Base-by-base conservation (phyloP, 2,113 vertebrate genomes). In the Hucho hucho region DNA sequence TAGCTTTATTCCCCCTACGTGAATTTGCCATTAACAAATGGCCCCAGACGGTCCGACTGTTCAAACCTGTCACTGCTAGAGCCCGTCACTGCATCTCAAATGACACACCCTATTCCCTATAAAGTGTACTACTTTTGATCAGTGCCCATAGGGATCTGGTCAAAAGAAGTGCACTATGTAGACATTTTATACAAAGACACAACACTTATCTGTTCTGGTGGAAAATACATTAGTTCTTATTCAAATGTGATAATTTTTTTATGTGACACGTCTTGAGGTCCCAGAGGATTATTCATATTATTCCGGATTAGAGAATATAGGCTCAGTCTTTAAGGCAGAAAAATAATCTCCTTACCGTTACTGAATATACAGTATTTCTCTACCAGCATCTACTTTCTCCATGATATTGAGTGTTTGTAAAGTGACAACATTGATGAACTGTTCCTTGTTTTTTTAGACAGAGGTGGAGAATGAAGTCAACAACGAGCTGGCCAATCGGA, bases 391-490 rank as follows among this genome's bases (percentile, higher is more conserved):
- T 14, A 16, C 47, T 49, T 49, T 4, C 58, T 4, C 12, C n/a
- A 37, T 22, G 22, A 7, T 61, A 22, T 61, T 16, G n/a, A 24
- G 5, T 13, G 58, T 61, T 43, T 43, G 37, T 11, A 43, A 43
- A 43, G 37, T 9, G 37, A 43, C 37, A 11, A 43, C 37, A 43
- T 43, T 43, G 37, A 43, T 11, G 12, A 28, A 28, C 20, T 66
- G 5, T 32, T 49, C 22, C 32, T 47, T 32, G 65, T 7, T 18
- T 77, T 80, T 79, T 24, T 81, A 99, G 98, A 95, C 96, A 72
- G 97, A 98, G 81, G 95, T 95, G 72, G 98, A 99, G 94, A 99
- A 98, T 67, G 97, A 99, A 94, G 98, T 99, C 83, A 99, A 98
- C 92, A 99, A 99, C 3, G 97, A 99, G 79, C 83, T 99, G 93